phyloP scores from a whole-genome alignment of 2,888 invertebrate genomes.

The Lasioglossum villosulum region DNA sequence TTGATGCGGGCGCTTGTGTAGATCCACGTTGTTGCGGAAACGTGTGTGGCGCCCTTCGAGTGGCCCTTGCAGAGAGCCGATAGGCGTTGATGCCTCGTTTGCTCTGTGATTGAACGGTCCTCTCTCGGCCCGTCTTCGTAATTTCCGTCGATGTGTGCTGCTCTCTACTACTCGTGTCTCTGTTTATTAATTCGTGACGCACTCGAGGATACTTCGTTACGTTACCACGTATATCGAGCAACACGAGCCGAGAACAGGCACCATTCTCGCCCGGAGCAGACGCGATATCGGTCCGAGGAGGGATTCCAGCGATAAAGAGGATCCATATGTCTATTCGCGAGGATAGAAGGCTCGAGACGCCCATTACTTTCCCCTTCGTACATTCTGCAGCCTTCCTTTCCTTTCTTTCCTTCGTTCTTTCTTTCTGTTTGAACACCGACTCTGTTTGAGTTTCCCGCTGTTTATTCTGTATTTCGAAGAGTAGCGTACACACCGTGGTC shows the following conservation, averaged over 20 bases:
- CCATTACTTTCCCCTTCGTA: conserved; percentile 24
- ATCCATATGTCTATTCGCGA: conserved; percentile 12
- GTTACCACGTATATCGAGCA: not conserved
- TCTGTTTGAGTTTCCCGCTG: conserved; percentile 17
- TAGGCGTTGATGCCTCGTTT: conserved; percentile 53
- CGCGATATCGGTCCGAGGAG: not conserved
- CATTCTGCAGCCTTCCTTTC: not conserved
- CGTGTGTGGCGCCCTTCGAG: conserved; percentile 46
- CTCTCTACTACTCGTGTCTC: not conserved
- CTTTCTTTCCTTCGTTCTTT: not conserved
- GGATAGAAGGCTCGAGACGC: conserved; percentile 6
- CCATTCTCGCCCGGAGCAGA: not conserved
- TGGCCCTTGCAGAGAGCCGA: conserved; percentile 43
- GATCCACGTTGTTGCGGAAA: conserved; percentile 52
- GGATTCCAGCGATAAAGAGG: conserved; percentile 22
- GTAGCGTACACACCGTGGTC: not conserved
- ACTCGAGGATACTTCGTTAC: conserved; percentile 3
- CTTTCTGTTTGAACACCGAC: not conserved
- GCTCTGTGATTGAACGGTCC: conserved; percentile 50
- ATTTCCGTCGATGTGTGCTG: conserved; percentile 24
- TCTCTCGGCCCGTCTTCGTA: conserved; percentile 32
- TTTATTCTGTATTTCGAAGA: conserved; percentile 17
- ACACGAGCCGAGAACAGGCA: not conserved
- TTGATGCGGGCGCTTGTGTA: conserved; percentile 35
- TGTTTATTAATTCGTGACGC: conserved; percentile 35